A percentile compares a stretch with the other conserved stretches of the same genome.
Conservation (phyloP, 2,797 vertebrate species). For the Neosilurus mollespiculum region DNA sequence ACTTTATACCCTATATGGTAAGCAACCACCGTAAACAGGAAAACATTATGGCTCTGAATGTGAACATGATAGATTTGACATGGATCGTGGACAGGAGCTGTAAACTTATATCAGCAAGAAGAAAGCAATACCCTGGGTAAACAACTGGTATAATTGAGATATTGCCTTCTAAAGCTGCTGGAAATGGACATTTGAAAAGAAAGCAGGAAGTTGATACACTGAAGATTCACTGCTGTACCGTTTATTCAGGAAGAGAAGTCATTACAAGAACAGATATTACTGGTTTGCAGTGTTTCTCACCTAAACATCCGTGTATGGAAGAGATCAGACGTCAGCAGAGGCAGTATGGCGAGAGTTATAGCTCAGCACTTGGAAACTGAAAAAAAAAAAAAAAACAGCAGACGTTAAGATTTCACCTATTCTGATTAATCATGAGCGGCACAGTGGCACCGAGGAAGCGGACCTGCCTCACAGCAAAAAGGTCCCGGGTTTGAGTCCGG, state of each 20-base stretch:
- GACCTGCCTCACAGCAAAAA: too few relatives aligned
- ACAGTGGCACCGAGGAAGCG: too few relatives aligned
- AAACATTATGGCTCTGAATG: not conserved
- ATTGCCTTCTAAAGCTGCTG: not conserved
- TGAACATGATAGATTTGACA: not conserved
- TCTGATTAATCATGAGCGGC: not conserved
- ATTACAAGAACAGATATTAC: slow-evolving; percentile 2
- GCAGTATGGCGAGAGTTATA: not conserved
- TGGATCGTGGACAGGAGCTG: not conserved
- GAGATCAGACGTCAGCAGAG: not conserved
- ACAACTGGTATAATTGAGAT: not conserved
- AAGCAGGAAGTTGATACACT: slow-evolving; percentile 17
- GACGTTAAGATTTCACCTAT: too few relatives aligned
- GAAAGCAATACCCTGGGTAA: not conserved
- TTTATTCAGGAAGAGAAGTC: not conserved
- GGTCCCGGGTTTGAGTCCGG: too few relatives aligned
- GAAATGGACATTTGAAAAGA: not conserved
- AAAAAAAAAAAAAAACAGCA: not conserved
- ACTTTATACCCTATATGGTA: not conserved
- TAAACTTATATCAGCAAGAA: not conserved
- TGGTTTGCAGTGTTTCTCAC: not conserved
- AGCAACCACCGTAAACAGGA: not conserved
- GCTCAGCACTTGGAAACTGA: not conserved
- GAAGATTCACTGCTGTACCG: not conserved
- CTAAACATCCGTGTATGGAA: not conserved